These are phyloP conservation scores for Hirtodrosophila trivittata DNA, from an alignment of 2,888 invertebrate genomes.

Conservation along the genomic window DNA sequence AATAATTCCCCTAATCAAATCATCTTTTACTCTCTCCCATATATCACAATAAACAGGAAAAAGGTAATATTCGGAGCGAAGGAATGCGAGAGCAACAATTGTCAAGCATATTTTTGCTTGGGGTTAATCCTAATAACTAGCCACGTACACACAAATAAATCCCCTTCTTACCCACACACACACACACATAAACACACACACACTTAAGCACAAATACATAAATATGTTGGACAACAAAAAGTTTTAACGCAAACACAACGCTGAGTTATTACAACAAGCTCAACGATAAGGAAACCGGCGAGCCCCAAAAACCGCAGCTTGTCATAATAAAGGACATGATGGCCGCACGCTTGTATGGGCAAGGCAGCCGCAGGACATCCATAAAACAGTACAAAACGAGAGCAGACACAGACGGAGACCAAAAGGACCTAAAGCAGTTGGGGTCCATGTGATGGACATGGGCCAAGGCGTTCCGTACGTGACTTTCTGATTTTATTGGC, in stretches of 20 bases:
- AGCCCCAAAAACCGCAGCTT: constrained; percentile 70
- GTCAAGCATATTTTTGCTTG: constrained; percentile 51
- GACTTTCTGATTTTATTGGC: constrained; percentile 82
- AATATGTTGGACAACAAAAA: constrained; percentile 66
- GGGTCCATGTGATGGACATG: constrained; percentile 63
- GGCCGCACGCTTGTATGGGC: constrained; percentile 63
- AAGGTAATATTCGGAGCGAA: constrained; percentile 15
- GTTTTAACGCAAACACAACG: constrained; percentile 65
- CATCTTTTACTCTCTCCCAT: constrained; percentile 8
- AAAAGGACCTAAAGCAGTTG: constrained; percentile 15
- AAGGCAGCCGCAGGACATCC: constrained; percentile 55
- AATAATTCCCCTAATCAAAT: constrained; percentile 35
- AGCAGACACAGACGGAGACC: constrained; percentile 26
- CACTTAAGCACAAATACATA: constrained; percentile 41
- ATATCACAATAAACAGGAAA: constrained; percentile 21
- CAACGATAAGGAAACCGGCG: constrained; percentile 49
- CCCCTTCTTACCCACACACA: background rate
- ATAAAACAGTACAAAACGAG: constrained; percentile 46
- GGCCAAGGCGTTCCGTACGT: constrained; percentile 69
- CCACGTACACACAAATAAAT: constrained; percentile 21
- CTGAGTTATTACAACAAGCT: constrained; percentile 53
- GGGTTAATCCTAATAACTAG: constrained; percentile 60
- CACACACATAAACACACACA: constrained; percentile 6
- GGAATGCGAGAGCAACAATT: constrained; percentile 61
- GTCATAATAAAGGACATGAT: constrained; percentile 74